These are phyloP conservation scores for Stichodactyla mertensii DNA, from an alignment of 64 coral and sea anemone species.

Conservation along the genomic window DNA sequence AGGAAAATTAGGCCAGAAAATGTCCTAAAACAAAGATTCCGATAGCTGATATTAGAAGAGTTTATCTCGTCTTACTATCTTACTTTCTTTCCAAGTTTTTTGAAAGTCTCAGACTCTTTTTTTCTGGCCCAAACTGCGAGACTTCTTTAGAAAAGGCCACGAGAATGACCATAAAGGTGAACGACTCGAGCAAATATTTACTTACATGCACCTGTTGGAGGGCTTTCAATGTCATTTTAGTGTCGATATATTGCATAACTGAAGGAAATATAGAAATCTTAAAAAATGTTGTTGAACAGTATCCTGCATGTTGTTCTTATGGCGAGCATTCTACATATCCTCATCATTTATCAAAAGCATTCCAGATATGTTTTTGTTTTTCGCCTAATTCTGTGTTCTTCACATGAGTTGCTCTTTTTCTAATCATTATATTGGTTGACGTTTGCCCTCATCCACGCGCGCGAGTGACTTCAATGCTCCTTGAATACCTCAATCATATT, in stretches of 20 bases:
- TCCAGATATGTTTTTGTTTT: neutral
- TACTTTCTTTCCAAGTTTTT: neutral
- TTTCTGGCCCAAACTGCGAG: neutral
- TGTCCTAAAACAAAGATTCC: neutral
- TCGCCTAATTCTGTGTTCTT: neutral
- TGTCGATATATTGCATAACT: neutral
- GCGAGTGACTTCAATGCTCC: neutral
- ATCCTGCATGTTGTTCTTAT: neutral
- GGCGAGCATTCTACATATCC: neutral
- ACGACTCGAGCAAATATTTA: neutral
- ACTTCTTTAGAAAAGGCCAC: neutral
- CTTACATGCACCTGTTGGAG: neutral
- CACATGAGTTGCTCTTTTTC: neutral
- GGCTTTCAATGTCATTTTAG: neutral
- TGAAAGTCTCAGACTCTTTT: neutral
- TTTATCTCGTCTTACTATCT: neutral
- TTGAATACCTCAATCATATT: neutral
- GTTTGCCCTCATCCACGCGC: neutral
- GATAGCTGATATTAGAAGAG: neutral
- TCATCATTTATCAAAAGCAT: neutral
- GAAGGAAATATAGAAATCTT: neutral
- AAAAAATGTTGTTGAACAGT: too few species aligned
- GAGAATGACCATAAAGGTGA: neutral
- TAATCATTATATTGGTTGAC: neutral
- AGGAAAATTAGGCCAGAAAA: neutral